These are phyloP conservation scores for Sturmia bella DNA, from an alignment of 2,888 invertebrate genomes.

Conservation along the genomic window DNA sequence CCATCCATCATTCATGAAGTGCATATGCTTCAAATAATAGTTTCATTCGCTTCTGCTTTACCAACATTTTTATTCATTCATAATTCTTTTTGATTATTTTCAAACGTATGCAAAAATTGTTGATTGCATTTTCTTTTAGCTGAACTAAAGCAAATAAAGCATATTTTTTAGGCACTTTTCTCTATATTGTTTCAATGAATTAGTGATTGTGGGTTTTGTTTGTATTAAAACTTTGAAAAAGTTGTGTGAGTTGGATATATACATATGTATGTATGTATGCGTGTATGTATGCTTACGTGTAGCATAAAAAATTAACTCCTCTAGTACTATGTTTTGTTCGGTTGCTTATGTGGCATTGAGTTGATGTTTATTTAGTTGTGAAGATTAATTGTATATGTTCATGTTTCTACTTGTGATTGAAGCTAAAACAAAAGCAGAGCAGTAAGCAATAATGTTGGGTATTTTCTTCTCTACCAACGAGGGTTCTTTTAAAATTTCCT, in stretches of 20 bases:
- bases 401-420: conserved; percentile 53
- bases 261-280: background rate
- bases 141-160: conserved; percentile 20
- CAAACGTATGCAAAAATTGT: conserved; percentile 27
- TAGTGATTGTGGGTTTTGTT: conserved; percentile 4
- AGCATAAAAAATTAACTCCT: background rate
- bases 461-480: too few species aligned
- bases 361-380: conserved; percentile 44
- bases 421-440: background rate
- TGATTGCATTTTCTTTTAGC: conserved; percentile 16
- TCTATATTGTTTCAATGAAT: conserved; percentile 1
- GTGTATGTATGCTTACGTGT: background rate
- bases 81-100: conserved; percentile 37
- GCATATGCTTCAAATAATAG: background rate
- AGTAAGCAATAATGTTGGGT: background rate
- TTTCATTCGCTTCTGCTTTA: background rate
- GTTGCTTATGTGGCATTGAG: background rate
- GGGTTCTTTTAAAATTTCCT: too few species aligned
- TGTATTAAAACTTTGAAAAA: background rate
- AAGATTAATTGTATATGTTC: conserved; percentile 64
- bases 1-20: background rate
- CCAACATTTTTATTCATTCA: background rate
- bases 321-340: background rate
- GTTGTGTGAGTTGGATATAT: background rate
- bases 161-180: conserved; percentile 17